Percentiles rank a stretch among this genome's conserved stretches.
These are phyloP conservation scores for Corapipo altera DNA, from an alignment of 2,113 vertebrate species.

Conservation along the genomic window DNA sequence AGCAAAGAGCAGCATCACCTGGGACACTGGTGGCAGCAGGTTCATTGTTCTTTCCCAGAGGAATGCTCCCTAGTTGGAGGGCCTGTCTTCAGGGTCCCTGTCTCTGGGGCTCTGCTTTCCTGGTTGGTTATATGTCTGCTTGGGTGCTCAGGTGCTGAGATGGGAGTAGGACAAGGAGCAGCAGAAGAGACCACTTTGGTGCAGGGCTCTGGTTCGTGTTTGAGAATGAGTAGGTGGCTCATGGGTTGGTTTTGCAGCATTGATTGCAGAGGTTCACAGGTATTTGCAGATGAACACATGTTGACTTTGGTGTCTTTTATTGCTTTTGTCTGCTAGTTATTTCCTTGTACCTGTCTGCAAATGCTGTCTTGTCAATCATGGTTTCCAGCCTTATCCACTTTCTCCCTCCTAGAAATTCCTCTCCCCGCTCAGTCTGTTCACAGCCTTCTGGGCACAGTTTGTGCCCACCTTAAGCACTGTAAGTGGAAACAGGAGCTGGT, in stretches of 20 bases:
- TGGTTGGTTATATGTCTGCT: background rate
- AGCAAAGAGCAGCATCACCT: no score
- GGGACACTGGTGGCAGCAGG: background rate
- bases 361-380: background rate
- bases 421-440: background rate
- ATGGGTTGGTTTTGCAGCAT: background rate
- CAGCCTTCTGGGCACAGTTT: background rate
- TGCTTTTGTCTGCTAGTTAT: background rate
- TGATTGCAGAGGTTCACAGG: background rate
- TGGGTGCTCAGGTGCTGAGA: background rate
- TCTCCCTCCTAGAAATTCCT: background rate
- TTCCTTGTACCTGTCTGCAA: background rate
- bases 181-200: background rate
- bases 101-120: background rate
- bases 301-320: background rate
- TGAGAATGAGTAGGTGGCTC: background rate
- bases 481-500: background rate
- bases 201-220: background rate
- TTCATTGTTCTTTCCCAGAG: background rate
- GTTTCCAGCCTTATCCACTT: background rate
- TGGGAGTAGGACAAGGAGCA: background rate
- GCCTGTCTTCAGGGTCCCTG: rapidly evolving
- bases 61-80: background rate
- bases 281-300: background rate
- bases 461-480: background rate